These are phyloP conservation scores for Eupithecia exiguata DNA, from an alignment of 2,888 invertebrate species.

Conservation along the genomic window DNA sequence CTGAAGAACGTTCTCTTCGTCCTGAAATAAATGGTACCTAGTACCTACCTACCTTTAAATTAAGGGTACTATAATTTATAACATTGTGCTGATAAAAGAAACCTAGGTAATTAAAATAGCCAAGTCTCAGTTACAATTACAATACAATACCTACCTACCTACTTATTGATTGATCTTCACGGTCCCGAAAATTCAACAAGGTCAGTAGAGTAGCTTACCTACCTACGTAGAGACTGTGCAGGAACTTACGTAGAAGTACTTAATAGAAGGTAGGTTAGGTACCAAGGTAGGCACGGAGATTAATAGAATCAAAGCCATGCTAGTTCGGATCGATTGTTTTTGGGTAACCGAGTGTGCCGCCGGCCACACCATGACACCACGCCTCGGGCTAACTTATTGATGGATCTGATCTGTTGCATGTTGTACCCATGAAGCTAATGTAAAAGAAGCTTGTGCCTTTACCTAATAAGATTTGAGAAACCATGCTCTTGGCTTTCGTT, in stretches of 20 bases:
- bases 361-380: conserved; percentile 45
- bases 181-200: background rate
- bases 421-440: background rate
- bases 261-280: background rate
- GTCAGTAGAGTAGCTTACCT: background rate
- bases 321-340: conserved; percentile 68
- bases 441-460: background rate
- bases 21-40: background rate
- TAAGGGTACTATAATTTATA: too few relatives aligned
- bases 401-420: background rate
- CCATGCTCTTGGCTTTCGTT: background rate
- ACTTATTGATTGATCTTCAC: background rate
- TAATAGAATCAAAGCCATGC: conserved; percentile 37
- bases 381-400: conserved; percentile 40
- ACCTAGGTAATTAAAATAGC: too few relatives aligned
- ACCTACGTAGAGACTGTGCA: too few relatives aligned
- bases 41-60: background rate
- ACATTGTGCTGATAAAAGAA: too few relatives aligned
- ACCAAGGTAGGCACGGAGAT: background rate
- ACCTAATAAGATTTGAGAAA: background rate
- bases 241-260: background rate
- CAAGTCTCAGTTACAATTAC: too few relatives aligned
- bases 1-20: too few relatives aligned
- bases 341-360: conserved; percentile 65
- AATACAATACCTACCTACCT: background rate